phyloP scores from a whole-genome alignment of 2,113 vertebrate species.

The Neomonachus schauinslandi region DNA sequence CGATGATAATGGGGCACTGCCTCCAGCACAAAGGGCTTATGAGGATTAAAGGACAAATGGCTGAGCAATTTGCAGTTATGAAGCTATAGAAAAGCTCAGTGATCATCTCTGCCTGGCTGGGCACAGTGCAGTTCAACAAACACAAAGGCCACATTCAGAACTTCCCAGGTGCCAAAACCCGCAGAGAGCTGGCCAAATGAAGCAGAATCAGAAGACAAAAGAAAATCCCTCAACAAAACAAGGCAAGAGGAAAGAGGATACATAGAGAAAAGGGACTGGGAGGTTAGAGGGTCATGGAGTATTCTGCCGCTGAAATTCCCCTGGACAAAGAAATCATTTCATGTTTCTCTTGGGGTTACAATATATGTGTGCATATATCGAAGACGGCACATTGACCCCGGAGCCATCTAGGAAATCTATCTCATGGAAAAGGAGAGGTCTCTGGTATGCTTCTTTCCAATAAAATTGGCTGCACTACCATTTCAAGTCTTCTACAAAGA shows the following conservation, averaged over 20 bases:
- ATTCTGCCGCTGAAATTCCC: neutral
- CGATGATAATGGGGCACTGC: neutral
- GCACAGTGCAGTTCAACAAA: conserved; percentile 18
- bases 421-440: neutral
- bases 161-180: conserved; percentile 56
- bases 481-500: neutral
- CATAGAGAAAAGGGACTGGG: neutral
- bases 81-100: conserved; percentile 11
- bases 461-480: neutral
- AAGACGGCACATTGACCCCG: neutral
- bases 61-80: conserved; percentile 58
- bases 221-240: conserved; percentile 66
- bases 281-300: neutral
- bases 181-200: conserved; percentile 48
- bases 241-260: conserved; percentile 42
- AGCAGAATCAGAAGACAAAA: conserved; percentile 68
- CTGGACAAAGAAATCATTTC: conserved; percentile 51
- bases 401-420: neutral
- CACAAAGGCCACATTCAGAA: conserved; percentile 65
- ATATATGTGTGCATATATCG: fast-evolving
- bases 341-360: neutral
- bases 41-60: conserved; percentile 37
- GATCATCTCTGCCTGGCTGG: conserved; percentile 64
- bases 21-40: conserved; percentile 40
- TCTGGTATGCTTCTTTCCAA: neutral